Conservation (phyloP, 2,797 vertebrate genomes). For the Carduelis carduelis region DNA sequence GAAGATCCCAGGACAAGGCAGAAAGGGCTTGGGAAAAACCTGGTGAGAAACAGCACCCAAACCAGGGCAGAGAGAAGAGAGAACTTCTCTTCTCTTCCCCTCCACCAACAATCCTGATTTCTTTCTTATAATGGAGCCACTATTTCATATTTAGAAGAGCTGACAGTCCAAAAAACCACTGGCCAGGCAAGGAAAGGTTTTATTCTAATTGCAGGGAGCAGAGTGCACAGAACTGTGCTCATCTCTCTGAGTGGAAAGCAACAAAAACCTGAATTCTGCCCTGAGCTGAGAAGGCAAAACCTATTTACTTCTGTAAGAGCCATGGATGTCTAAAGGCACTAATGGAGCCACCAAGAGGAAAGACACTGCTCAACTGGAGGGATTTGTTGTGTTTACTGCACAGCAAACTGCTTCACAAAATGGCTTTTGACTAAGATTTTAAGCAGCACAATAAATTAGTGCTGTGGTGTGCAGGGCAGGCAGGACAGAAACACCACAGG, state of each 20-base stretch:
- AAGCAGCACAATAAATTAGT: fast-evolving
- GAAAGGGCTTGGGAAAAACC: not conserved
- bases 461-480: not conserved
- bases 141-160: not conserved
- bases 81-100: no score
- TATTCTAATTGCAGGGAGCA: not conserved
- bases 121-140: not conserved
- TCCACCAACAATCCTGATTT: not conserved
- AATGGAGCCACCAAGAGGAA: not conserved
- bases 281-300: not conserved
- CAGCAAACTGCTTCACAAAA: not conserved
- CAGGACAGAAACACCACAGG: not conserved
- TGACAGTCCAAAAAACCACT: not conserved
- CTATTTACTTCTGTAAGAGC: not conserved
- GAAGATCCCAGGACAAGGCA: not conserved
- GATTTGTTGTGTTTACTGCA: not conserved
- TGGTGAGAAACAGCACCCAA: not conserved
- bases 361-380: not conserved
- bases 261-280: not conserved
- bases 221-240: not conserved
- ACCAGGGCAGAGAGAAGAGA: not conserved
- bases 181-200: not conserved
- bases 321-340: not conserved
- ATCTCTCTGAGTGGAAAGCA: not conserved
- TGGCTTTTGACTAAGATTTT: not conserved